Conservation (phyloP, 2,797 vertebrate species). For the Pteronotus mesoamericanus region DNA sequence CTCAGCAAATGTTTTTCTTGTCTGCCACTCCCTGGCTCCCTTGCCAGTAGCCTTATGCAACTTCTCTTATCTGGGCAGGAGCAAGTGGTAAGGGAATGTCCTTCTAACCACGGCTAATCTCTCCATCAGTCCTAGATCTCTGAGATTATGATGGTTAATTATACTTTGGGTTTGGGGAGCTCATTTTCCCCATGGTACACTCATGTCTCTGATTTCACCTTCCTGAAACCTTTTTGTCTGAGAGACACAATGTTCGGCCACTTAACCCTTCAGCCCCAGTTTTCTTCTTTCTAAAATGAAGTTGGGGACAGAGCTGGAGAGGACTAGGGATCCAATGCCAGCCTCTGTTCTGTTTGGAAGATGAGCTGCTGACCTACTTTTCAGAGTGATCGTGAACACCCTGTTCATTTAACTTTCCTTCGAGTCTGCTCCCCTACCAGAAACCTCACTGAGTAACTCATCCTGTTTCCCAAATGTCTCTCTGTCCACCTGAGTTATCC, state of each 20-base stretch:
- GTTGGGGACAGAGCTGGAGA: not conserved
- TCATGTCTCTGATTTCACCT: not conserved
- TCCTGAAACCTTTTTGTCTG: slow-evolving; percentile 20
- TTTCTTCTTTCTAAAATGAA: not conserved
- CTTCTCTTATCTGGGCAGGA: not conserved
- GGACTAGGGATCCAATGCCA: not conserved
- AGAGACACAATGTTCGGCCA: not conserved
- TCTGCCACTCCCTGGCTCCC: not conserved
- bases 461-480: not conserved
- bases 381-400: not conserved
- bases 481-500: not conserved
- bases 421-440: not conserved
- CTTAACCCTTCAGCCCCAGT: not conserved
- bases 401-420: not conserved
- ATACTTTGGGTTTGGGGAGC: not conserved
- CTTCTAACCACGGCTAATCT: not conserved
- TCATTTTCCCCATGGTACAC: not conserved
- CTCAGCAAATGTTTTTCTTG: not conserved
- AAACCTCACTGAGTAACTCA: not conserved
- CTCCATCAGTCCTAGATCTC: not conserved
- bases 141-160: slow-evolving; percentile 2
- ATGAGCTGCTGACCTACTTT: not conserved
- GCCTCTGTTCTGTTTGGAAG: not conserved
- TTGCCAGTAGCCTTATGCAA: not conserved
- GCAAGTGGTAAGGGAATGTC: not conserved